Conservation (phyloP, 2,113 vertebrate genomes). For the Mystacornis crossleyi region DNA sequence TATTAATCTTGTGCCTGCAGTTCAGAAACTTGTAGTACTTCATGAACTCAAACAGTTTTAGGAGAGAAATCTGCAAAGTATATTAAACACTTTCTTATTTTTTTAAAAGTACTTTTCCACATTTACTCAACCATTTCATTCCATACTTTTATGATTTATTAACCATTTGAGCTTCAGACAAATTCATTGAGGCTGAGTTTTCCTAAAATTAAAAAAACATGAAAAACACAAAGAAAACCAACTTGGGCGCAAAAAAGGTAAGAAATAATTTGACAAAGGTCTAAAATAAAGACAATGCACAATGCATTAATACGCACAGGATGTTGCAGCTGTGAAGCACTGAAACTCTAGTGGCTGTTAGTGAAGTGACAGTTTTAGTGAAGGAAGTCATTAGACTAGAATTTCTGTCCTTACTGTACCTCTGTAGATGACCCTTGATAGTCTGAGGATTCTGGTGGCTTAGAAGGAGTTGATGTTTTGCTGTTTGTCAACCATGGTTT, state of each 20-base stretch:
- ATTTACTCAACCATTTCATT: background rate
- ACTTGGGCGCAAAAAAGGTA: background rate
- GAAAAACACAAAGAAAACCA: background rate
- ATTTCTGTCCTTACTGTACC: constrained; percentile 87
- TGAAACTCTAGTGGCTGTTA: constrained; percentile 65
- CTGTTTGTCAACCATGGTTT: constrained; percentile 99
- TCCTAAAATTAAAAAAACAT: background rate
- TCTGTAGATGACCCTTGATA: constrained; percentile 92
- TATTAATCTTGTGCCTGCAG: background rate
- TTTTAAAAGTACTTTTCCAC: background rate
- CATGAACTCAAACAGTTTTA: background rate
- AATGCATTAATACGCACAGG: constrained; percentile 10
- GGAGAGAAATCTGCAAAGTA: background rate
- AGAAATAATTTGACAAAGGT: background rate
- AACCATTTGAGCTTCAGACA: background rate
- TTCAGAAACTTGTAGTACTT: background rate
- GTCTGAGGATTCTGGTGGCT: constrained; percentile 92
- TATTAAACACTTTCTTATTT: background rate
- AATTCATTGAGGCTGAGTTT: background rate
- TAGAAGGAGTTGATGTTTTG: constrained; percentile 97
- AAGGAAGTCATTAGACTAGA: constrained; percentile 59
- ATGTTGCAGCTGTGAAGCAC: constrained; percentile 13
- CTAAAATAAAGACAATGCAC: constrained; percentile 15
- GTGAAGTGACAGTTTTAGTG: constrained; percentile 58
- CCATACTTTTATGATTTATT: background rate